Evolutionary conservation across 2,113 vertebrate genomes (phyloP), one percentile per base, ranked within the genome.

Genomic region (Myiagra hebetior): DNA sequence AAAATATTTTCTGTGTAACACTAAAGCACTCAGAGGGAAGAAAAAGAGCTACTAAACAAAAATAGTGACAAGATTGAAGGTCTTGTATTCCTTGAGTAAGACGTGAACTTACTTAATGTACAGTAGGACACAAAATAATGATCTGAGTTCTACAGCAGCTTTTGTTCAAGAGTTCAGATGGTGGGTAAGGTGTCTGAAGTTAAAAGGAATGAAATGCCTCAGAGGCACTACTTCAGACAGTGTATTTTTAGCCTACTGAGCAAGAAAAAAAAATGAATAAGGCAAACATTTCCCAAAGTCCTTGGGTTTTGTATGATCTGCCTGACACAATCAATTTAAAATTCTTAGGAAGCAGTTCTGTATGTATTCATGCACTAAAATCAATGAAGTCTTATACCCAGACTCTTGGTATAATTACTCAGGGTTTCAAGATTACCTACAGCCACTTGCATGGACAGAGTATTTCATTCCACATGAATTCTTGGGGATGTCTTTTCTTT

Each of bases 61-160:
- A 95, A 27, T 15, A 68, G 14, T 37, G 39, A 78, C n/a, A 85
- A 70, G 64, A 83, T 39, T 82, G 33, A 13, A 65, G 28, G 13
- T 62, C 63, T 91, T 73, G 21, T 57, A 59, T 74, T 96, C 17
- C 35, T 93, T 79, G 35, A 87, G 39, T 18, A 95, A 73, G 46
- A 91, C 70, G 9, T 23, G 2, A 80, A 73, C 83, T 65, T 87
- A 69, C 79, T 69, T 90, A 80, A 49, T n/a, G 24, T 94, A 67
- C 35, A 78, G 27, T 63, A 70, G 47, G 44, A 77, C 31, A 85
- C 20, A 96, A 96, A 94, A 88, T 81, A 94, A 95, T 90, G 57
- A 92, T 70, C 27, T 65, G 55, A 86, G 60, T 26, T 88, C 35
- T 75, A 47, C 23, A 73, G 39, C 22, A 85, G 30, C n/a, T 94